Evolutionary conservation across 2,113 vertebrate species (phyloP).

Genomic region (Mirounga angustirostris): DNA sequence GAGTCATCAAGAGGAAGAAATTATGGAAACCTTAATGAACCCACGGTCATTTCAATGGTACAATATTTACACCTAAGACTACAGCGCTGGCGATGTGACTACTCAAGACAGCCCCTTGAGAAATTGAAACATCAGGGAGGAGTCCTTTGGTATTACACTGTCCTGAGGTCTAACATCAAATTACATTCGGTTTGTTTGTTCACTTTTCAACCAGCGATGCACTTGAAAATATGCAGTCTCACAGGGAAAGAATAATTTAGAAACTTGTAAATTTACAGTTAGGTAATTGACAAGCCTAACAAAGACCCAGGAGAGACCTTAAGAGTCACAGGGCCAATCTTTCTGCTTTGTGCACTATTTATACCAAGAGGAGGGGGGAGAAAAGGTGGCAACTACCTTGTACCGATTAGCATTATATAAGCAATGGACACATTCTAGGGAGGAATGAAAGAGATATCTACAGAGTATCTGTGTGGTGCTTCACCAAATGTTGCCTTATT

Average conservation of each 20-base stretch:
- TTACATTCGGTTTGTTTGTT: not conserved
- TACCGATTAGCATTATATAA: not conserved
- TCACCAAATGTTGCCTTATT: not conserved
- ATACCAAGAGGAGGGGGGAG: not conserved
- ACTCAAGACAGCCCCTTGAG: not conserved
- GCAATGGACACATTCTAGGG: not conserved
- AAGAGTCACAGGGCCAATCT: too few relatives aligned
- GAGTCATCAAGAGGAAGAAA: not conserved
- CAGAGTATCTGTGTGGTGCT: rapidly evolving
- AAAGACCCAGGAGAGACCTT: not conserved
- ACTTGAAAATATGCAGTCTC: not conserved
- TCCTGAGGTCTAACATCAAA: not conserved
- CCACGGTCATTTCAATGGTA: not conserved
- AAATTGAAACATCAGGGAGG: not conserved
- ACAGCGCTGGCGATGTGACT: too few relatives aligned
- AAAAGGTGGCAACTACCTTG: not conserved
- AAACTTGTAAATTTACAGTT: not conserved
- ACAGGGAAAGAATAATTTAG: not conserved
- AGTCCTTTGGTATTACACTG: not conserved
- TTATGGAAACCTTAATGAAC: not conserved
- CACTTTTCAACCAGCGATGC: not conserved
- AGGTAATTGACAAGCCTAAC: not conserved
- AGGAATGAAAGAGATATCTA: not conserved
- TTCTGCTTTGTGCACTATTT: not conserved
- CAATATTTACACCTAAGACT: rapidly evolving